Evolutionary conservation across 2,113 vertebrate genomes (phyloP).

Genomic region (Laterallus jamaicensis): DNA sequence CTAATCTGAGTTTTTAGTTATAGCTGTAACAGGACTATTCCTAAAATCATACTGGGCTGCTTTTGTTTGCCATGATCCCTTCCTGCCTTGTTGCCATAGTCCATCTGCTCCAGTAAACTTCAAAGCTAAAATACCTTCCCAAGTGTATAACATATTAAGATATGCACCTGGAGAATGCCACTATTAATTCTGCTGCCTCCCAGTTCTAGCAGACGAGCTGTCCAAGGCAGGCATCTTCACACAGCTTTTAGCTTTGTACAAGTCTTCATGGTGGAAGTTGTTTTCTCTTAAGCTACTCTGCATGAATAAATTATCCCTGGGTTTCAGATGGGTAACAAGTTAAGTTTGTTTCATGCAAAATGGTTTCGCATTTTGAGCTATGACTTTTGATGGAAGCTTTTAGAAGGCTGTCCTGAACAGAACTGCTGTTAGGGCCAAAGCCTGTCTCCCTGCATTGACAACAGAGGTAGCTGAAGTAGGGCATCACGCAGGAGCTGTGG

Average conservation of each 20-base stretch:
- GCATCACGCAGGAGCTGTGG: neutral
- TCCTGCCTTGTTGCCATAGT: neutral
- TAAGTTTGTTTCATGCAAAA: neutral
- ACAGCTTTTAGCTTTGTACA: neutral
- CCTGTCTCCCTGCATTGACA: neutral
- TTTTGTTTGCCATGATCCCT: neutral
- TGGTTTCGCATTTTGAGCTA: neutral
- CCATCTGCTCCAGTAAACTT: neutral
- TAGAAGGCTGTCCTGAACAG: neutral
- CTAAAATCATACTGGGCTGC: neutral
- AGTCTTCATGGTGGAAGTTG: neutral
- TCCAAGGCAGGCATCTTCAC: neutral
- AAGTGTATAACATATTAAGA: neutral
- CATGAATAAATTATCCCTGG: rapidly evolving
- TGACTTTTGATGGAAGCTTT: neutral
- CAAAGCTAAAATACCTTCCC: neutral
- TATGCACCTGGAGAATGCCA: neutral
- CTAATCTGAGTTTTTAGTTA: neutral
- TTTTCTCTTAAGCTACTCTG: neutral
- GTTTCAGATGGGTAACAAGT: neutral
- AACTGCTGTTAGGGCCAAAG: neutral
- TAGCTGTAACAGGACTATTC: neutral
- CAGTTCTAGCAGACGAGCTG: neutral
- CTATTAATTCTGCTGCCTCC: neutral
- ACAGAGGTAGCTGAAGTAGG: neutral